A percentile compares a stretch with the other conserved stretches of the same genome.
Evolutionary conservation across 2,888 invertebrate genomes (phyloP).

Genomic region (Temnothorax unifasciatus): DNA sequence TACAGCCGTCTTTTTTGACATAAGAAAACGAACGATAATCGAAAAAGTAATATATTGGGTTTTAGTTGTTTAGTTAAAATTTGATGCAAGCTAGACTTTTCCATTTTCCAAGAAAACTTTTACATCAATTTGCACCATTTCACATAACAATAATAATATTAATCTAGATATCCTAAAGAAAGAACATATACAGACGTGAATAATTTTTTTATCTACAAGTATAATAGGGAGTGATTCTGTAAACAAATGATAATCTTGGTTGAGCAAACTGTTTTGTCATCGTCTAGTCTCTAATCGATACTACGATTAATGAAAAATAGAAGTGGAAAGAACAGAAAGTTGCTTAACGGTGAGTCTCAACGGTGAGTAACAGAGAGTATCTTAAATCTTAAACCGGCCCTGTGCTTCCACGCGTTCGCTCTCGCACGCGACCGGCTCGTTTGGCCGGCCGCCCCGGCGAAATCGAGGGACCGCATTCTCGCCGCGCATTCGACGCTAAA

Average conservation of each 20-base stretch:
- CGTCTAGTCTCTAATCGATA: neutral
- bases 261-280: no score
- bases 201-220: neutral
- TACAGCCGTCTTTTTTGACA: neutral
- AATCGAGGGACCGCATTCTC: conserved; percentile 31
- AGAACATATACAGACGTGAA: no score
- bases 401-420: conserved; percentile 34
- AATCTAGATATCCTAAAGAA: neutral
- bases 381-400: conserved; percentile 25
- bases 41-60: neutral
- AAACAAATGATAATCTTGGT: neutral
- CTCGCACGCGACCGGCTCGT: conserved; percentile 54
- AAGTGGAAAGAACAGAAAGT: neutral
- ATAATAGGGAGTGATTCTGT: neutral
- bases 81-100: neutral
- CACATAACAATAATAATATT: neutral
- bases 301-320: neutral
- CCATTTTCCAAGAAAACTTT: neutral
- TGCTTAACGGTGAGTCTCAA: neutral
- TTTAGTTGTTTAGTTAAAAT: neutral
- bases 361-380: neutral
- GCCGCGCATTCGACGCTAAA: conserved; percentile 26
- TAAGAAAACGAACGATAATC: neutral
- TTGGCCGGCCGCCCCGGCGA: conserved; percentile 10
- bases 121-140: no score